phyloP scores from a whole-genome alignment of 2,113 vertebrate species.

The Triplophysa tibetana region DNA sequence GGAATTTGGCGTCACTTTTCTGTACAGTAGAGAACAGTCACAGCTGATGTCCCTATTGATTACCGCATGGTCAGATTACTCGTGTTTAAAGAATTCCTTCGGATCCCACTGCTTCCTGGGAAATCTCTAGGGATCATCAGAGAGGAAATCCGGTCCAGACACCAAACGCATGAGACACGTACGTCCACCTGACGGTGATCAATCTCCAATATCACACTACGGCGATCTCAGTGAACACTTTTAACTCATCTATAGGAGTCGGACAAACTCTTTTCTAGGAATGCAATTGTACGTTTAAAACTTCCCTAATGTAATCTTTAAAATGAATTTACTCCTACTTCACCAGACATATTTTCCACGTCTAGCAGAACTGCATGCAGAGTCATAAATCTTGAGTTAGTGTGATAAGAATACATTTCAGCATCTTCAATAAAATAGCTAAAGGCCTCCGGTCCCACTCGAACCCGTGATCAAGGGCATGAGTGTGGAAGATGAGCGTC shows the following conservation, averaged over 20 bases:
- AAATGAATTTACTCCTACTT: no score
- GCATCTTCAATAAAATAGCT: neutral
- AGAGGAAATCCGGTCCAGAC: neutral
- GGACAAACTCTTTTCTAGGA: neutral
- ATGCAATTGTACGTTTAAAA: no score
- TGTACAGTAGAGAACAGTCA: no score
- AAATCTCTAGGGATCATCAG: slow-evolving; percentile 23
- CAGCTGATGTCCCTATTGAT: slow-evolving; percentile 33
- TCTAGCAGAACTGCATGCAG: no score
- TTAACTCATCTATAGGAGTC: no score
- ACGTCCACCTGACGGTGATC: neutral
- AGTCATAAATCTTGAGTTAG: no score
- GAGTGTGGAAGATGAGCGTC: slow-evolving; percentile 66
- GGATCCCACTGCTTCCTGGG: neutral
- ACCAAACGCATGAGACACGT: neutral
- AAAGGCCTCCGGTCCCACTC: neutral
- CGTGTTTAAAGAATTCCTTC: slow-evolving; percentile 16
- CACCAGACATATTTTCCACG: no score
- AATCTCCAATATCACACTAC: slow-evolving; percentile 44
- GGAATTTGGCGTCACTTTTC: no score
- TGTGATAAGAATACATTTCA: neutral
- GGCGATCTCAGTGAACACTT: no score
- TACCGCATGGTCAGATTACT: slow-evolving; percentile 9
- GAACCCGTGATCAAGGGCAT: neutral
- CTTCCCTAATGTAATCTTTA: no score